Evolutionary conservation across 2,888 invertebrate genomes (phyloP).

Genomic region (Diarsia brunnea): DNA sequence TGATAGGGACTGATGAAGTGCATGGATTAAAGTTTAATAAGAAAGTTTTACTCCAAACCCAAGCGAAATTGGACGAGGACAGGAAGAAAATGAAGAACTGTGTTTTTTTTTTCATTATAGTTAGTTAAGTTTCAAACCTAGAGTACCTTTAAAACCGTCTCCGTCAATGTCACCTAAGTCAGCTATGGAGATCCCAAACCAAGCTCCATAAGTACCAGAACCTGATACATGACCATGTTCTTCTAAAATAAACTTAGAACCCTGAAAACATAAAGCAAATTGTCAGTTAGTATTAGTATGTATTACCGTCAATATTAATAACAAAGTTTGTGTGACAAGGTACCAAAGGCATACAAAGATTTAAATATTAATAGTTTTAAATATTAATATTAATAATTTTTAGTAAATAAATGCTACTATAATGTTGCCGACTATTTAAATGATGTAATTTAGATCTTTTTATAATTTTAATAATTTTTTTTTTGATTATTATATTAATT

Average conservation of each 20-base stretch:
- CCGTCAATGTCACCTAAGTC: conserved; percentile 92
- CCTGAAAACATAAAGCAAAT: conserved; percentile 65
- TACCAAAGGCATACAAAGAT: too few species aligned
- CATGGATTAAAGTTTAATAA: neutral
- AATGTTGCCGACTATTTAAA: too few species aligned
- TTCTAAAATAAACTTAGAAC: conserved; percentile 71
- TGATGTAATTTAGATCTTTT: too few species aligned
- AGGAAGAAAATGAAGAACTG: neutral
- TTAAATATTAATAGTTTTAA: too few species aligned
- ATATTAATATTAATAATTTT: too few species aligned
- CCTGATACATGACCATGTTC: conserved; percentile 79
- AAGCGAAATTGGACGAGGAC: neutral
- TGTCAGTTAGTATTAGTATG: neutral
- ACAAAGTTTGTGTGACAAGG: too few species aligned
- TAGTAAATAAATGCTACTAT: too few species aligned
- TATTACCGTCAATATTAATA: too few species aligned
- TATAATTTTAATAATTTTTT: too few species aligned
- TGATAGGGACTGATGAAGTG: neutral
- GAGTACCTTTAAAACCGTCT: conserved; percentile 91
- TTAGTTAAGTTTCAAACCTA: too few species aligned
- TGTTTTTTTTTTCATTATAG: too few species aligned
- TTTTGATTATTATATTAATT: too few species aligned
- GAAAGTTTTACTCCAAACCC: neutral
- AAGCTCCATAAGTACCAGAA: conserved; percentile 82
- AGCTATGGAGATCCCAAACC: conserved; percentile 92